These are phyloP conservation scores for Paralinhomoeus sp. DNA, from an alignment of 2,888 invertebrate species.

Conservation along the genomic window DNA sequence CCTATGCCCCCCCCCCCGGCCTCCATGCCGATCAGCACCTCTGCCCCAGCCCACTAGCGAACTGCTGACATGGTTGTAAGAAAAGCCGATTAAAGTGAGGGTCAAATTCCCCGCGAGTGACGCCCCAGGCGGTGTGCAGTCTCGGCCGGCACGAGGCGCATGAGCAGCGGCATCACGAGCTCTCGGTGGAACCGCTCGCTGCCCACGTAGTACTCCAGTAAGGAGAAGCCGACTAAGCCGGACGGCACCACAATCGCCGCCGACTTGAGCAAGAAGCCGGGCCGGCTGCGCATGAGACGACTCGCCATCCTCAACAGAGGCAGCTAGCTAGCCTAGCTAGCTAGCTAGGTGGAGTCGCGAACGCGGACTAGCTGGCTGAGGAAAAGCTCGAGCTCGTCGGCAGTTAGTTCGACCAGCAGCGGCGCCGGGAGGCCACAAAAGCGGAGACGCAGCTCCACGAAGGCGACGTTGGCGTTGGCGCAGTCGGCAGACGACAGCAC, in stretches of 20 bases:
- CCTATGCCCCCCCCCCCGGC: no score
- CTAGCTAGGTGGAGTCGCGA: no score
- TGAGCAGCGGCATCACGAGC: constrained; percentile 24
- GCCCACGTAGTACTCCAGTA: constrained; percentile 14
- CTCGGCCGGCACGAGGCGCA: constrained; percentile 23
- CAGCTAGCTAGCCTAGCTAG: no score
- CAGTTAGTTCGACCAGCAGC: neutral
- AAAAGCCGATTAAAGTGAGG: no score
- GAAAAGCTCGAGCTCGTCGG: neutral
- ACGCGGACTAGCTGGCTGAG: no score
- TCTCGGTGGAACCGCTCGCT: constrained; percentile 27
- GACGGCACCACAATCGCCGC: neutral
- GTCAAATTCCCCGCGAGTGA: no score
- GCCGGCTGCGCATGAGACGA: neutral
- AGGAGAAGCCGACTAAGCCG: neutral
- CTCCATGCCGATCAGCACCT: no score
- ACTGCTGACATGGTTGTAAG: no score
- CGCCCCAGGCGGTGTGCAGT: constrained; percentile 26
- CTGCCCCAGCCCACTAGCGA: no score
- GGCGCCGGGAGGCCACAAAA: neutral
- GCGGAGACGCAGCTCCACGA: neutral
- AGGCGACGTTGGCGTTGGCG: neutral
- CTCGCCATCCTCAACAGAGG: no score
- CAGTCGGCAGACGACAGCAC: no score
- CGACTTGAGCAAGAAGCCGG: neutral